Evolutionary conservation across 92 coral and sea anemone species (phyloP).

Genomic region (Siderastrea radians): DNA sequence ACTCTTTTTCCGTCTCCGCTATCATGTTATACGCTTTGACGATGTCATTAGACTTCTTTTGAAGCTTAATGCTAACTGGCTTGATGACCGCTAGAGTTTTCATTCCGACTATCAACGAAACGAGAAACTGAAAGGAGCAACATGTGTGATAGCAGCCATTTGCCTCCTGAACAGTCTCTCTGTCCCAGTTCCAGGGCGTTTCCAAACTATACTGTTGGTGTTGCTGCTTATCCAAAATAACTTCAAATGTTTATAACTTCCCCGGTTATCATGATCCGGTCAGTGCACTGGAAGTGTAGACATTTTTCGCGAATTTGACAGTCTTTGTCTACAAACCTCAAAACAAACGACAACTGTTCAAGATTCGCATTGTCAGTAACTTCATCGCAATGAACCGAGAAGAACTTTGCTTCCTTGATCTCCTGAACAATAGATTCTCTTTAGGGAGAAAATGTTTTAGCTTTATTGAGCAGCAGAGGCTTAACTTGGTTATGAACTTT

Average conservation of each 20-base stretch:
- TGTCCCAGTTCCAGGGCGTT: slow-evolving; percentile 72
- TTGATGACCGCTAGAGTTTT: slow-evolving; percentile 63
- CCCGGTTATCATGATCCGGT: slow-evolving; percentile 65
- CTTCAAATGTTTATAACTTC: slow-evolving; percentile 54
- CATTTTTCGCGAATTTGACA: slow-evolving; percentile 59
- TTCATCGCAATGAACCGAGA: slow-evolving; percentile 37
- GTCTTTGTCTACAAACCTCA: slow-evolving; percentile 54
- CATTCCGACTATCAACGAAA: slow-evolving; percentile 56
- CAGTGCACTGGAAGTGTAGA: slow-evolving; percentile 50
- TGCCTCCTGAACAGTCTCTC: slow-evolving; percentile 60
- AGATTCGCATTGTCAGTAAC: slow-evolving; percentile 48
- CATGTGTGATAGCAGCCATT: slow-evolving; percentile 44
- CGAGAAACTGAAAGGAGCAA: slow-evolving; percentile 59
- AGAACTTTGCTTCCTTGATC: not conserved
- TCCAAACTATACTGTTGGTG: slow-evolving; percentile 40
- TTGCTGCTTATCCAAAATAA: slow-evolving; percentile 55
- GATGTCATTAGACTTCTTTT: slow-evolving; percentile 64
- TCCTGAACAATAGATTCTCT: too few relatives aligned
- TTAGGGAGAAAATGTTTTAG: too few relatives aligned
- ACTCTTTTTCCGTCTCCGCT: slow-evolving; percentile 14
- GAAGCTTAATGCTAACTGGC: slow-evolving; percentile 59
- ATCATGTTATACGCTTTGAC: slow-evolving; percentile 44
- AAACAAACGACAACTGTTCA: slow-evolving; percentile 38
- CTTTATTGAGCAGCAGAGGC: too few relatives aligned
- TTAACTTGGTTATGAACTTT: too few relatives aligned